Conservation (phyloP, 2,888 invertebrate species). For the Rhagophthalmus giganteus region DNA sequence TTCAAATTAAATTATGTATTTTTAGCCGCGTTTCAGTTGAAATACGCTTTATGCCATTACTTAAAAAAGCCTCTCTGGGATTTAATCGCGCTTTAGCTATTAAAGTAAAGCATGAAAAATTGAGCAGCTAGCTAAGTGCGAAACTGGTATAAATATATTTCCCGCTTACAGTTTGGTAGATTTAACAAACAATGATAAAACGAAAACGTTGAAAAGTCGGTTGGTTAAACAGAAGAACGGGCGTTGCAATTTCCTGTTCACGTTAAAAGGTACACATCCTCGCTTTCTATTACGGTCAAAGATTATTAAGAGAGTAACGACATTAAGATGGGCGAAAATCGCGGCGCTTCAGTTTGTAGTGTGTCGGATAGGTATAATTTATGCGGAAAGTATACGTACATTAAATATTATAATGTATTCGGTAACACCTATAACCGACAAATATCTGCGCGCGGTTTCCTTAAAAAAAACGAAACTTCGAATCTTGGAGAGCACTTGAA, state of each 20-base stretch:
- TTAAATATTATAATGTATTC: too few species aligned
- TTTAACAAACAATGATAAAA: constrained; percentile 20
- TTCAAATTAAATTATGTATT: too few species aligned
- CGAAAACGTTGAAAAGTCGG: constrained; percentile 12
- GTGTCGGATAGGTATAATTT: too few species aligned
- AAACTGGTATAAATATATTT: constrained; percentile 12
- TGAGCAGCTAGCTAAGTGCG: constrained; percentile 10
- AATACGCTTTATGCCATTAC: too few species aligned
- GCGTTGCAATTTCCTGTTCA: constrained; percentile 16
- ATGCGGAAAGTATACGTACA: too few species aligned
- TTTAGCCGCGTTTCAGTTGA: too few species aligned
- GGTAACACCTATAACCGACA: constrained; percentile 6
- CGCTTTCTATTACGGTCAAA: too few species aligned
- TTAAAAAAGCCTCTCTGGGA: neutral
- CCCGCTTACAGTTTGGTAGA: constrained; percentile 3
- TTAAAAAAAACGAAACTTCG: constrained; percentile 1
- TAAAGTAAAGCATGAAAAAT: constrained; percentile 11
- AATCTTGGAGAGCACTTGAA: constrained; percentile 13
- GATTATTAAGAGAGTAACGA: too few species aligned
- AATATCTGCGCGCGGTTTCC: constrained; percentile 6
- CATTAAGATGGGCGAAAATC: too few species aligned
- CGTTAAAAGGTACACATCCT: too few species aligned
- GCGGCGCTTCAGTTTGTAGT: too few species aligned
- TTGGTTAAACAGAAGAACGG: constrained; percentile 17
- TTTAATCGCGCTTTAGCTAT: constrained; percentile 4